These are phyloP conservation scores for Trissolcus basalis DNA, from an alignment of 1,140 invertebrate species.

Conservation along the genomic window DNA sequence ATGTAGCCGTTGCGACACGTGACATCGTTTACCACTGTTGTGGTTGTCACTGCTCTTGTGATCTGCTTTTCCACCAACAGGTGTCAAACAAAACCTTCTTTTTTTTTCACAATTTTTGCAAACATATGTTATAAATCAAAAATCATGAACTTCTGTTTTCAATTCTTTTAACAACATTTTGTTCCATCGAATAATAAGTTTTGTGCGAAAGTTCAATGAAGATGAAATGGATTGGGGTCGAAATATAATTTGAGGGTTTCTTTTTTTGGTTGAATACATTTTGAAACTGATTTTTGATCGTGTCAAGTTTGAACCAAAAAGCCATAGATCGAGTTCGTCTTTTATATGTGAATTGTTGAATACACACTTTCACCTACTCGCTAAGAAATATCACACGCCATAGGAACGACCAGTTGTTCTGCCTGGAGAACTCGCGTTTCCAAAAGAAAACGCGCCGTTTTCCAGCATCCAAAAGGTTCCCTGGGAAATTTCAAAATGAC, in stretches of 20 bases:
- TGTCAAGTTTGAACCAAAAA: not conserved
- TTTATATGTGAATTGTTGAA: slow-evolving; percentile 15
- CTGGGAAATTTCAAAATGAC: no score
- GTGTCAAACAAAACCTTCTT: no score
- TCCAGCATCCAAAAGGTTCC: slow-evolving; percentile 3
- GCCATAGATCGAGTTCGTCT: slow-evolving; percentile 35
- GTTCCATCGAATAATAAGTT: no score
- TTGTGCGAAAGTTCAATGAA: no score
- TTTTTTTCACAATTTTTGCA: no score
- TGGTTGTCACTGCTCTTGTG: slow-evolving; percentile 14
- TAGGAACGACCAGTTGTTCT: slow-evolving; percentile 36
- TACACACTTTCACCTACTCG: slow-evolving; percentile 51
- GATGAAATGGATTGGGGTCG: no score
- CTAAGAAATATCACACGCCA: slow-evolving; percentile 39
- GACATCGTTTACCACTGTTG: slow-evolving; percentile 29
- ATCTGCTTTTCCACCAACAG: slow-evolving; percentile 2
- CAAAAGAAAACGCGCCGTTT: slow-evolving; percentile 4
- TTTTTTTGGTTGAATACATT: no score
- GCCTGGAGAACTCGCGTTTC: slow-evolving; percentile 4
- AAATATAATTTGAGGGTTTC: no score
- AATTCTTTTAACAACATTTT: no score
- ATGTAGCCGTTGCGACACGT: slow-evolving; percentile 26
- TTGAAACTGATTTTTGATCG: no score
- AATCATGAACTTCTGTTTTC: no score
- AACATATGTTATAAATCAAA: no score